Conservation (phyloP, 2,797 vertebrate species). For the Sphenopsis melanotis region DNA sequence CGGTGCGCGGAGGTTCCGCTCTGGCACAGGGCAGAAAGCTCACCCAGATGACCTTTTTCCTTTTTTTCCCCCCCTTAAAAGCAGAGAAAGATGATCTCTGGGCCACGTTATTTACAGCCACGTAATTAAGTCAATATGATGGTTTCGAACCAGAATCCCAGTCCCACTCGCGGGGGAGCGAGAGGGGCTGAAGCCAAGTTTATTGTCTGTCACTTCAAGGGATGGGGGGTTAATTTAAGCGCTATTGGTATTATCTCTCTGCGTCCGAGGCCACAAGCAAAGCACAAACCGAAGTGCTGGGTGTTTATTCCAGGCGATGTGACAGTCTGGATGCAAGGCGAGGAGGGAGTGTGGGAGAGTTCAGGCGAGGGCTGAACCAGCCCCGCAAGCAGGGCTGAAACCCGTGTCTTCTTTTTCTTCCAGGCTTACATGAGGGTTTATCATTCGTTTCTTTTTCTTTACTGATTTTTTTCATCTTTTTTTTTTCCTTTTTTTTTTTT, state of each 20-base stretch:
- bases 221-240: background rate
- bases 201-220: background rate
- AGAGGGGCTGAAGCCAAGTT: background rate
- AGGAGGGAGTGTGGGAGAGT: background rate
- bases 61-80: background rate
- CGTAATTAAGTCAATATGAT: conserved; percentile 12
- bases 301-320: background rate
- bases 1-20: background rate
- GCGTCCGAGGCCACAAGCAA: background rate
- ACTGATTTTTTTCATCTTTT: background rate
- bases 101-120: conserved; percentile 12
- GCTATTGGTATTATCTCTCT: background rate
- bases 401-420: background rate
- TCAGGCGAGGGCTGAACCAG: background rate
- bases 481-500: too few species aligned
- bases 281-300: background rate
- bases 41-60: background rate
- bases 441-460: background rate
- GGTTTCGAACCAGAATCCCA: background rate
- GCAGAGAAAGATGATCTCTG: background rate
- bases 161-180: background rate
- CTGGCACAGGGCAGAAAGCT: background rate
- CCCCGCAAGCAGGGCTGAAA: background rate
- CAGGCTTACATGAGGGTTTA: background rate
- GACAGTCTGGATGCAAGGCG: background rate